A percentile compares a stretch with the other conserved stretches of the same genome.
Conservation (phyloP, 2,888 invertebrate genomes). For the Smittia aterrima region DNA sequence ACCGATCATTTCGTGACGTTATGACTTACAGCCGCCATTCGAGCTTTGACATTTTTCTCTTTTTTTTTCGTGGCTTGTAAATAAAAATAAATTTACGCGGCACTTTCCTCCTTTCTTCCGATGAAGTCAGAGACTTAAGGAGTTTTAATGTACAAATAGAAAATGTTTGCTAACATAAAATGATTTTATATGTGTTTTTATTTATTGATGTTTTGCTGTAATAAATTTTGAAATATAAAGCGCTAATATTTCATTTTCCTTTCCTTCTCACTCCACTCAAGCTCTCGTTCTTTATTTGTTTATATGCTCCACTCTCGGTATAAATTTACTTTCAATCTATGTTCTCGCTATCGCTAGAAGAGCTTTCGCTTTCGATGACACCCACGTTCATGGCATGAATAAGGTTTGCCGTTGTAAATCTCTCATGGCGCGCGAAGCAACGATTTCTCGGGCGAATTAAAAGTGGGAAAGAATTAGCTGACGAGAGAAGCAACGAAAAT, state of each 20-base stretch:
- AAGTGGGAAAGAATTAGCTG: neutral
- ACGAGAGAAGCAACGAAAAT: neutral
- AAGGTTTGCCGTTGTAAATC: conserved; percentile 14
- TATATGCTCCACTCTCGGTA: conserved; percentile 21
- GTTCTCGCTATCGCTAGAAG: conserved; percentile 2
- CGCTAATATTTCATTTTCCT: conserved; percentile 39
- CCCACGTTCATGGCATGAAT: conserved; percentile 24
- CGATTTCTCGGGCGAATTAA: neutral
- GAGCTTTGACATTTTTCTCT: neutral
- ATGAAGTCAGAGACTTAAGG: too few species aligned
- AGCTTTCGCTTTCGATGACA: conserved; percentile 36
- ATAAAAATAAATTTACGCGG: neutral
- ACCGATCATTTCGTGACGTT: conserved; percentile 21
- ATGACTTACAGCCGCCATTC: conserved; percentile 15
- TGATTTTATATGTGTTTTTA: conserved; percentile 38
- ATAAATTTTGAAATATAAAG: conserved; percentile 38
- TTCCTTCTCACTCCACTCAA: neutral
- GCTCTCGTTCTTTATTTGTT: conserved; percentile 34
- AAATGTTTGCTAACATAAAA: too few species aligned
- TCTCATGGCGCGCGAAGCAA: neutral
- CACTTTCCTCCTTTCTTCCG: too few species aligned
- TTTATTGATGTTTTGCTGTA: conserved; percentile 37
- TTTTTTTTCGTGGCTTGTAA: neutral
- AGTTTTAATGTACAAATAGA: too few species aligned
- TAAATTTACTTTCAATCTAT: conserved; percentile 23